A percentile compares a stretch with the other conserved stretches of the same genome.
These are phyloP conservation scores for Phymorhynchus buccinoides DNA, from an alignment of 1,140 invertebrate genomes.

Conservation along the genomic window DNA sequence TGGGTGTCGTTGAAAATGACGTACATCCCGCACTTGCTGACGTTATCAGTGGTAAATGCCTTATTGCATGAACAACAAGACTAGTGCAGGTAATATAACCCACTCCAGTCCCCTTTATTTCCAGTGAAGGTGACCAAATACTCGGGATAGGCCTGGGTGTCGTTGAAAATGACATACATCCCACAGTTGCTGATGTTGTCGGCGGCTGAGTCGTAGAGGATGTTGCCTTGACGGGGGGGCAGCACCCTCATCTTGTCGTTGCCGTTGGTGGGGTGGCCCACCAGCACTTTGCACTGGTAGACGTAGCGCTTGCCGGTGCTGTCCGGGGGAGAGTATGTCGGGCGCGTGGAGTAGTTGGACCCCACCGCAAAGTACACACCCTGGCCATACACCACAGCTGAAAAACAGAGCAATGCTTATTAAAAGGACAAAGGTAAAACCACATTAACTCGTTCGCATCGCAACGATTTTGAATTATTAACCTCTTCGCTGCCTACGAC, in stretches of 20 bases:
- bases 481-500: too few relatives aligned
- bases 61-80: too few relatives aligned
- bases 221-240: slow-evolving; percentile 15
- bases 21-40: too few relatives aligned
- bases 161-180: slow-evolving; percentile 57
- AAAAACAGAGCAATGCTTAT: too few relatives aligned
- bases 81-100: too few relatives aligned
- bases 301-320: slow-evolving; percentile 1
- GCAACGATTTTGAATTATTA: too few relatives aligned
- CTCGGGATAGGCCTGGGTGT: slow-evolving; percentile 62
- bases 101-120: neutral
- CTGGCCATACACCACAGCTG: slow-evolving; percentile 54
- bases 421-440: too few relatives aligned
- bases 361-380: slow-evolving; percentile 60
- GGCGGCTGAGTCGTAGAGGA: slow-evolving; percentile 49
- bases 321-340: slow-evolving; percentile 44
- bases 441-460: too few relatives aligned
- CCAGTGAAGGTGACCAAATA: slow-evolving; percentile 45
- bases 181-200: slow-evolving; percentile 16
- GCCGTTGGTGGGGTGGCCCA: slow-evolving; percentile 26
- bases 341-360: slow-evolving; percentile 22
- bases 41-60: too few relatives aligned
- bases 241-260: neutral
- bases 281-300: slow-evolving; percentile 40
- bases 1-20: too few relatives aligned